phyloP scores from a whole-genome alignment of 2,113 vertebrate genomes.

The Donacobius atricapilla region DNA sequence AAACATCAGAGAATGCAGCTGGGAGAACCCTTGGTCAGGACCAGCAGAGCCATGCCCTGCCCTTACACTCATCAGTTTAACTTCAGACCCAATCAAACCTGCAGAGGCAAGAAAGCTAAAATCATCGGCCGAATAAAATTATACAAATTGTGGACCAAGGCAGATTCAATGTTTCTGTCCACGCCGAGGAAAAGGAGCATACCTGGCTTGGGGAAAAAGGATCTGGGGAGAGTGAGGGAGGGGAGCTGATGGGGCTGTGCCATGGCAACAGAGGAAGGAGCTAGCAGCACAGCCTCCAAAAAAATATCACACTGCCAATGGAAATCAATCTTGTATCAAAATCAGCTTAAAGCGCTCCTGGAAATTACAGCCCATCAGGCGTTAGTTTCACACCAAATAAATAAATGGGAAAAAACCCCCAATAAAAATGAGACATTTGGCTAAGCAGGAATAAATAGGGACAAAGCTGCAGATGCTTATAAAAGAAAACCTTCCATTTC shows the following conservation, averaged over 20 bases:
- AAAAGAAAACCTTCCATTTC: neutral
- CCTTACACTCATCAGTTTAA: neutral
- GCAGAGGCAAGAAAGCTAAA: neutral
- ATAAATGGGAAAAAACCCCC: neutral
- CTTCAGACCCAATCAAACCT: neutral
- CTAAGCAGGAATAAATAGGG: neutral
- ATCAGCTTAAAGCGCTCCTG: neutral
- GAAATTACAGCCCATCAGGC: neutral
- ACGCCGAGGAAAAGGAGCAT: neutral
- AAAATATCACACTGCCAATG: neutral
- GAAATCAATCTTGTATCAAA: neutral
- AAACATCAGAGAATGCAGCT: neutral
- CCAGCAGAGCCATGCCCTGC: neutral
- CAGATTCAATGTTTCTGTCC: fast-evolving
- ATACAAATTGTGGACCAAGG: neutral
- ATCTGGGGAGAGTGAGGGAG: neutral
- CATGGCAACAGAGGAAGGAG: neutral
- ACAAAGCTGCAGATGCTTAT: neutral
- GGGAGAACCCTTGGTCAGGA: neutral
- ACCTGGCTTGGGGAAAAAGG: neutral
- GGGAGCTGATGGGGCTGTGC: neutral
- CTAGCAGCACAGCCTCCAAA: neutral
- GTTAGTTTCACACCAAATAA: neutral
- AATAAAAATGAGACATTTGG: neutral
- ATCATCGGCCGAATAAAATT: neutral